These are phyloP conservation scores for Bombyx mandarina DNA, from an alignment of 1,140 invertebrate genomes.

Conservation along the genomic window DNA sequence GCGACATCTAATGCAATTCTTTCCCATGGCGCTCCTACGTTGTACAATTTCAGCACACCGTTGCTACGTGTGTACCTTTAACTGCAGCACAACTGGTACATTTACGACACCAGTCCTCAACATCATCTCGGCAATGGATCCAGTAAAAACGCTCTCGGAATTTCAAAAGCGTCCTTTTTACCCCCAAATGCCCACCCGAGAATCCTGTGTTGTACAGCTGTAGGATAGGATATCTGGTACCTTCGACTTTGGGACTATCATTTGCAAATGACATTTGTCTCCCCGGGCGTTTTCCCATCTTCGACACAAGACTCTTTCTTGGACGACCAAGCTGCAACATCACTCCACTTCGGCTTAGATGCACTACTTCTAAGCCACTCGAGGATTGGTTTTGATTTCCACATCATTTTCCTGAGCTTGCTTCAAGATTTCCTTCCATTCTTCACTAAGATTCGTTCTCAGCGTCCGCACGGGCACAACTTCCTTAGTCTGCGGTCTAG, in stretches of 20 bases:
- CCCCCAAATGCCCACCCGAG: too few relatives aligned
- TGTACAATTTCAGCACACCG: too few relatives aligned
- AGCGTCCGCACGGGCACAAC: background rate
- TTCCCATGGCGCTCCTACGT: too few relatives aligned
- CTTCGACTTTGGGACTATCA: background rate
- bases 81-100: too few relatives aligned
- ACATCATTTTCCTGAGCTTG: background rate
- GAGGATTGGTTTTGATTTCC: background rate
- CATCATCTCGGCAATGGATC: too few relatives aligned
- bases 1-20: too few relatives aligned
- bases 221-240: too few relatives aligned
- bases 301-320: background rate
- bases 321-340: background rate
- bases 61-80: too few relatives aligned
- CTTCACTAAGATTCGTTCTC: background rate
- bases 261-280: background rate
- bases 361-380: background rate
- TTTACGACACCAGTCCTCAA: too few relatives aligned
- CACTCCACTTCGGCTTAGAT: background rate
- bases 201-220: too few relatives aligned
- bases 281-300: background rate
- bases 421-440: background rate
- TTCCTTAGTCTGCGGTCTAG: slow-evolving; percentile 5
- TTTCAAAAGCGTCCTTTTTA: too few relatives aligned
- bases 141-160: too few relatives aligned